Evolutionary conservation across 2,113 vertebrate species (phyloP).

Genomic region (Cygnus atratus): DNA sequence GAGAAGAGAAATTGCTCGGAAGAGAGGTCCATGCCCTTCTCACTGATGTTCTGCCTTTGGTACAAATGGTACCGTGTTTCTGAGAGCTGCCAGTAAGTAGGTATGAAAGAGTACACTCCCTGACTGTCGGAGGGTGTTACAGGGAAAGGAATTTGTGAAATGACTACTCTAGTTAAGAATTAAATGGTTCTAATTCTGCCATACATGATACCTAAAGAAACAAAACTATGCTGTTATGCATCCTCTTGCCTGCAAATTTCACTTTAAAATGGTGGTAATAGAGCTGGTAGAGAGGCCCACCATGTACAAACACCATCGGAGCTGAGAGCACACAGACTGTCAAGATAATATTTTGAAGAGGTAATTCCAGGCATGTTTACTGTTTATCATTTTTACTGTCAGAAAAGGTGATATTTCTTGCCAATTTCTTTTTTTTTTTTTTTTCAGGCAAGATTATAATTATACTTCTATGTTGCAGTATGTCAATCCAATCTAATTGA

Average conservation of each 20-base stretch:
- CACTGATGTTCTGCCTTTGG: slow-evolving; percentile 17
- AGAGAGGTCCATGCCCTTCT: slow-evolving; percentile 28
- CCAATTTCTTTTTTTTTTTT: not conserved
- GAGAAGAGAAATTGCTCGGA: slow-evolving; percentile 25
- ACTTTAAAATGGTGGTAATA: not conserved
- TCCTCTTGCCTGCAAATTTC: not conserved
- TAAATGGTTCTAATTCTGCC: not conserved
- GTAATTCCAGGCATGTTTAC: not conserved
- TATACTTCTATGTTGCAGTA: not conserved
- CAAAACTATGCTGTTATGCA: not conserved
- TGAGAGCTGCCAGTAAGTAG: slow-evolving; percentile 11
- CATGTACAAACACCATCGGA: not conserved
- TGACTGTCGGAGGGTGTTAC: not conserved
- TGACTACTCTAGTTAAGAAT: not conserved
- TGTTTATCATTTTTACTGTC: not conserved
- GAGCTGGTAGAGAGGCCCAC: not conserved
- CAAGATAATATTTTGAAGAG: not conserved
- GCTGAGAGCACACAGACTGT: not conserved
- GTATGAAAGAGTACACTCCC: slow-evolving; percentile 25
- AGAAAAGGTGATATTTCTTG: not conserved
- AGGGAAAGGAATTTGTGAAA: not conserved
- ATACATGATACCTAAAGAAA: not conserved
- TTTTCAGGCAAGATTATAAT: not conserved
- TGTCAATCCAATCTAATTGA: not conserved
- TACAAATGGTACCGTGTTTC: slow-evolving; percentile 42